Evolutionary conservation across 2,888 invertebrate species (phyloP), one percentile per base, ranked within the genome.

Genomic region (Alcis repandata): DNA sequence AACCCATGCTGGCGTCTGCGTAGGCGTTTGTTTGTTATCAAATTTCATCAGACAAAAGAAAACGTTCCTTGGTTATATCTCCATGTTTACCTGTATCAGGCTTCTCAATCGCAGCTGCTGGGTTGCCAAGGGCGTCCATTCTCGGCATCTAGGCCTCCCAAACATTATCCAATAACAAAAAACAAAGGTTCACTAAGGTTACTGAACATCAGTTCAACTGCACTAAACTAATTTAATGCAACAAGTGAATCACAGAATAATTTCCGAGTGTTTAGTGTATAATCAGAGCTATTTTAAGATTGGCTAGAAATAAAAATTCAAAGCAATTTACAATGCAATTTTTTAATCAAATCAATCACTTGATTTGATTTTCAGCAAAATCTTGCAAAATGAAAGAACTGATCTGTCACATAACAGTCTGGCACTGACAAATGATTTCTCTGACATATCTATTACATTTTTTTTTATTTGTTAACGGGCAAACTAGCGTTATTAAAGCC

Each of bases 101-200:
- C 96, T 97, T 72, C 98, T 94, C 51, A 98, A 91, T 59, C 98
- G 95, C 72, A 97, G 94, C 94, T 98, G 98, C 87, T 98, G 98
- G 17, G 97, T 97, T 51, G 96, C 95, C 69, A 98, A 91, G 53
- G 97, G 97, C 68, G 96, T 94, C 97, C 97, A 97, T 88, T 96
- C 87, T 81, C 96, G 95, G 86, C 96, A 96, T 78, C 97, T 94
- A 52, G 96, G 96, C 76, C 95, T 93, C 73, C 94, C 94, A 83
- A 94, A 93, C 94, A 95, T 94, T 85, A 69, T 84, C 72, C 68
- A 72, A 76, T 68, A 58, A 77, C 73, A 71, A 71, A 72, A 75
- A 74, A 75, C 62, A 73, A 76, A 68, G 75, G 71, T 45, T 33
- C 65, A 41, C 38, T 59, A 7, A n/a, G 9, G 22, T 43, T n/a